Evolutionary conservation across 64 coral and sea anemone genomes (phyloP), one percentile per base, ranked within the genome.

Genomic region (Montipora foliosa): DNA sequence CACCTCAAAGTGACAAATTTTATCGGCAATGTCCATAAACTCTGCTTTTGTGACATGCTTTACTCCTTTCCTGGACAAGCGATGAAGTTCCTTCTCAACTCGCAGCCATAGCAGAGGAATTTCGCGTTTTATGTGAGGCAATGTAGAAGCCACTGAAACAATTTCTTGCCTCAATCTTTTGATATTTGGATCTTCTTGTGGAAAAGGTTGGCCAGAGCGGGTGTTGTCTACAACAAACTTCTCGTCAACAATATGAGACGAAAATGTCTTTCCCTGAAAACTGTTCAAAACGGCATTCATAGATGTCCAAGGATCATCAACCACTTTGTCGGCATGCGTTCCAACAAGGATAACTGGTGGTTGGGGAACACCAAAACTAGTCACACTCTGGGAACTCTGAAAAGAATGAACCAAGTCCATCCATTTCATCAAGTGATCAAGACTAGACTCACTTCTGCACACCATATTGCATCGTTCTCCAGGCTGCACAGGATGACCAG

Each of bases 341-440:
- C 82, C 82, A 22, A 86, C 82, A 49, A 86, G 68, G 64, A 86
- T 86, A 19, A 86, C 82, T 4, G 82, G 82, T 12, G 82, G 82
- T 3, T 86, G 82, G 16, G 66, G 45, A 86, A 6, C 8, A 19
- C 19, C 46, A 49, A 14, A 20, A 3, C 1, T 0, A 51, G 19
- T 47, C 17, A 47, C 62, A 72, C 4, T 49, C 44, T 44, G 70
- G 3, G 64, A 37, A 71, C 51, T 44, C 15, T 49, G 82, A 86
- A 86, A 86, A 8, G 66, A 86, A 71, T 86, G 82, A 86, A 86
- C 82, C 62, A 86, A 86, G 47, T 86, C 82, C 82, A 86, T 86
- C 82, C 82, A 86, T n/a, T 20, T 86, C 66, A 86, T 72, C 45
- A 86, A 66, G 20, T 72, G 66, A 86, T 86, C 62, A 50, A 86